phyloP scores from a whole-genome alignment of 2,113 vertebrate species.

The Channa maculata region DNA sequence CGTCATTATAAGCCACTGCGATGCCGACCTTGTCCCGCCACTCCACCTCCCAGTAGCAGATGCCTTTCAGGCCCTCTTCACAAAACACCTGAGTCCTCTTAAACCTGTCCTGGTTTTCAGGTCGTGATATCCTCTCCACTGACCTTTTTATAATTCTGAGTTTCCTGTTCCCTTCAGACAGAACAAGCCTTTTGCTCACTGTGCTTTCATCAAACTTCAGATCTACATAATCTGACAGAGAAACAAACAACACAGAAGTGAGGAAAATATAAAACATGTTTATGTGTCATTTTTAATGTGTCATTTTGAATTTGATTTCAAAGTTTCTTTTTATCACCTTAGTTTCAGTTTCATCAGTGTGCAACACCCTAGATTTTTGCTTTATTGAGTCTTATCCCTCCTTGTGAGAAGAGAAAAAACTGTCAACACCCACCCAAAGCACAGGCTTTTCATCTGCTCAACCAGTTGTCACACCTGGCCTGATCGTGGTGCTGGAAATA shows the following conservation, averaged over 20 bases:
- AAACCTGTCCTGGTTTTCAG: constrained; percentile 9
- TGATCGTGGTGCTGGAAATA: too few relatives aligned
- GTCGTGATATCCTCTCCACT: not conserved
- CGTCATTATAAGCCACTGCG: not conserved
- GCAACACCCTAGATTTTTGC: too few relatives aligned
- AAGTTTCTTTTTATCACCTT: too few relatives aligned
- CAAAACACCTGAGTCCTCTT: constrained; percentile 51
- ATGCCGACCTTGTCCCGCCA: constrained; percentile 9
- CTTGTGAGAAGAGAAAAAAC: too few relatives aligned
- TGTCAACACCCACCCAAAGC: too few relatives aligned
- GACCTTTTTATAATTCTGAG: not conserved
- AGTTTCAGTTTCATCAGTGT: too few relatives aligned
- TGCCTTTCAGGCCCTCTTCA: not conserved
- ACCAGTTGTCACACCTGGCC: too few relatives aligned
- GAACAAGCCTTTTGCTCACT: constrained; percentile 10
- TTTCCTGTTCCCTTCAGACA: constrained; percentile 25
- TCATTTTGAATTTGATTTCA: too few relatives aligned
- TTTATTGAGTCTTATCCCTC: too few relatives aligned
- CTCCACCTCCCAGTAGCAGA: constrained; percentile 59
- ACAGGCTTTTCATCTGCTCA: too few relatives aligned
- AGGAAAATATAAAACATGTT: too few relatives aligned
- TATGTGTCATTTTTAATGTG: too few relatives aligned
- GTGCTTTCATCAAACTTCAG: constrained; percentile 56
- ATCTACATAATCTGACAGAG: constrained; percentile 48
- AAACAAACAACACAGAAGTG: not conserved